phyloP scores from a whole-genome alignment of 2,797 vertebrate species.

The Darevskia nairensis region DNA sequence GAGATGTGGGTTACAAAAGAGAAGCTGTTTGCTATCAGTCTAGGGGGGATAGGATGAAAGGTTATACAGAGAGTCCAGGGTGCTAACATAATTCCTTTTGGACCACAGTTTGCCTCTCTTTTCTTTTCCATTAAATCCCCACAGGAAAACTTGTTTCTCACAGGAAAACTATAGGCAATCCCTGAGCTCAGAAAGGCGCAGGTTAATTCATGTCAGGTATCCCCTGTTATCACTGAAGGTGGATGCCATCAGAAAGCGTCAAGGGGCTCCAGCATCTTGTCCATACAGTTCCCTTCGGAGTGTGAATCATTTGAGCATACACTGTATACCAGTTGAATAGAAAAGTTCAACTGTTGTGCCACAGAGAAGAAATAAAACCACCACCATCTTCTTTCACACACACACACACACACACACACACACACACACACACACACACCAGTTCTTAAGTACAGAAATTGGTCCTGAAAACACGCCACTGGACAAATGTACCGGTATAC shows the following conservation, averaged over 20 bases:
- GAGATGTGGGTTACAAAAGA: background rate
- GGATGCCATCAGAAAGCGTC: background rate
- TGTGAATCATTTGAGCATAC: background rate
- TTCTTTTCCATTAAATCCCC: background rate
- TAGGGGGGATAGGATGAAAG: background rate
- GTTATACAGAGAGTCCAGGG: background rate
- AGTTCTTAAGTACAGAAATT: background rate
- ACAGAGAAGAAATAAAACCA: conserved; percentile 8
- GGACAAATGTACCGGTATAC: conserved; percentile 8
- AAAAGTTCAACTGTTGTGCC: background rate
- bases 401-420: too few relatives aligned
- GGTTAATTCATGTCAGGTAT: conserved; percentile 11
- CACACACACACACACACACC: too few relatives aligned
- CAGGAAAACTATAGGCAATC: background rate
- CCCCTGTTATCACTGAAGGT: background rate
- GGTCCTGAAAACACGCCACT: background rate
- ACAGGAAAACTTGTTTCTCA: background rate
- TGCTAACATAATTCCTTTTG: background rate
- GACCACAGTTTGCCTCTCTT: background rate
- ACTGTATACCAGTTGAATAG: background rate
- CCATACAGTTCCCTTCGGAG: conserved; percentile 13
- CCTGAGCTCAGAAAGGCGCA: background rate
- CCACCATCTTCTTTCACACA: background rate
- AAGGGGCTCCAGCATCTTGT: background rate
- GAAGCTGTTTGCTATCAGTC: background rate